phyloP scores from a whole-genome alignment of 2,797 vertebrate genomes.

The Perodicticus potto region DNA sequence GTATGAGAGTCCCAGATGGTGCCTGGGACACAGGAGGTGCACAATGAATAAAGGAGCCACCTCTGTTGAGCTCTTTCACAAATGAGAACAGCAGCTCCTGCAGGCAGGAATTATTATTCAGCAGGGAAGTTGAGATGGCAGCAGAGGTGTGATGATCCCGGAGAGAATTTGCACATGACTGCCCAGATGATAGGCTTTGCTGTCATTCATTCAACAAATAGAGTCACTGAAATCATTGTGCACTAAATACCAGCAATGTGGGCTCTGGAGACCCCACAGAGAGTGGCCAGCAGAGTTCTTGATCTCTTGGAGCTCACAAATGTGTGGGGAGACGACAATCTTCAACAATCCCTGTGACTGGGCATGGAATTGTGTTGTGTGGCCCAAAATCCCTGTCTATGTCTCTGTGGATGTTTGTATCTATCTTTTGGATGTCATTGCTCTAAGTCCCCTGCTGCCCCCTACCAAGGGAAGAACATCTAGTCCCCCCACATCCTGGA shows the following conservation, averaged over 20 bases:
- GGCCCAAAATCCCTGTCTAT: not conserved
- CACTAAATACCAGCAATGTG: rapidly evolving
- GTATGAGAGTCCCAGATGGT: no score
- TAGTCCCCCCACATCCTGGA: not conserved
- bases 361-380: no score
- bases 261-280: not conserved
- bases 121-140: not conserved
- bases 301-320: not conserved
- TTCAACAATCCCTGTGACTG: not conserved
- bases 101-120: not conserved
- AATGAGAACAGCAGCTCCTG: no score
- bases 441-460: not conserved
- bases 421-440: not conserved
- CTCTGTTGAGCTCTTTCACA: no score
- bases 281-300: not conserved
- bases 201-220: not conserved
- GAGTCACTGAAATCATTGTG: not conserved
- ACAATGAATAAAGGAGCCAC: no score
- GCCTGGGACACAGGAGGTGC: no score
- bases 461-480: not conserved
- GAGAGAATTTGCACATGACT: not conserved
- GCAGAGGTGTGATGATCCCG: not conserved
- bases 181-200: no score
- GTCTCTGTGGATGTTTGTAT: not conserved
- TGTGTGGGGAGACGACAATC: not conserved